A percentile compares a stretch with the other conserved stretches of the same genome.
Evolutionary conservation across 2,888 invertebrate genomes (phyloP).

Genomic region (Drosophila paranaensis): DNA sequence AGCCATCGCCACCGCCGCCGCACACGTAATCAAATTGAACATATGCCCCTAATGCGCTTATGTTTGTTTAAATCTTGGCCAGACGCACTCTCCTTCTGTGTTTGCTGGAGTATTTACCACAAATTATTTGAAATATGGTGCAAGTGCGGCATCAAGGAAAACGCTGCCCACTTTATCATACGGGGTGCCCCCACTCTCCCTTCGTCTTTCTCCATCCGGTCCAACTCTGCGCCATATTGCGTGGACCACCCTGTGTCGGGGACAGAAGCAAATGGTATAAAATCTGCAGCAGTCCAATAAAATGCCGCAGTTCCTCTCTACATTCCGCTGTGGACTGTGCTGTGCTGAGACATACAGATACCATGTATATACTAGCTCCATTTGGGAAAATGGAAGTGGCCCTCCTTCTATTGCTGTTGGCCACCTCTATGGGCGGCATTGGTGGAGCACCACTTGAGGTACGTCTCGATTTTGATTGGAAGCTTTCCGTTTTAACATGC

Average conservation of each 20-base stretch:
- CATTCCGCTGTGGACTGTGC: constrained; percentile 36
- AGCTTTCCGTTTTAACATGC: background rate
- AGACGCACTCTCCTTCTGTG: constrained; percentile 56
- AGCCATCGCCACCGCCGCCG: constrained; percentile 18
- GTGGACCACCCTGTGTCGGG: constrained; percentile 55
- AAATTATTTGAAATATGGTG: constrained; percentile 75
- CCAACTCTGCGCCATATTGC: constrained; percentile 17
- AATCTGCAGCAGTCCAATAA: constrained; percentile 25
- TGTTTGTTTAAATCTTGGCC: constrained; percentile 66
- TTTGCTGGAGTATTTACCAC: constrained; percentile 74
- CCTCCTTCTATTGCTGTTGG: constrained; percentile 29
- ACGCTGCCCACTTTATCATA: constrained; percentile 54
- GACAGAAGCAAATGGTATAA: constrained; percentile 48
- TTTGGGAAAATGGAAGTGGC: constrained; percentile 38
- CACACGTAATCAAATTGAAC: constrained; percentile 57
- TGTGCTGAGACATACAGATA: background rate
- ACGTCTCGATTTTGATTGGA: background rate
- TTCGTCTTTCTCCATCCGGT: background rate
- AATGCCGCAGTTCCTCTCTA: constrained; percentile 47
- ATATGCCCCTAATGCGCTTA: constrained; percentile 65
- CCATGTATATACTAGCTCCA: constrained; percentile 35
- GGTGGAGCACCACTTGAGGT: constrained; percentile 49
- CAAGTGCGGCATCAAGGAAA: constrained; percentile 67
- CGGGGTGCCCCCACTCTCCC: constrained; percentile 48
- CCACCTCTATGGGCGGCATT: constrained; percentile 21